A percentile compares a stretch with the other conserved stretches of the same genome.
phyloP scores from a whole-genome alignment of 1,140 invertebrate genomes.

The Tetranychus cinnabarinus region DNA sequence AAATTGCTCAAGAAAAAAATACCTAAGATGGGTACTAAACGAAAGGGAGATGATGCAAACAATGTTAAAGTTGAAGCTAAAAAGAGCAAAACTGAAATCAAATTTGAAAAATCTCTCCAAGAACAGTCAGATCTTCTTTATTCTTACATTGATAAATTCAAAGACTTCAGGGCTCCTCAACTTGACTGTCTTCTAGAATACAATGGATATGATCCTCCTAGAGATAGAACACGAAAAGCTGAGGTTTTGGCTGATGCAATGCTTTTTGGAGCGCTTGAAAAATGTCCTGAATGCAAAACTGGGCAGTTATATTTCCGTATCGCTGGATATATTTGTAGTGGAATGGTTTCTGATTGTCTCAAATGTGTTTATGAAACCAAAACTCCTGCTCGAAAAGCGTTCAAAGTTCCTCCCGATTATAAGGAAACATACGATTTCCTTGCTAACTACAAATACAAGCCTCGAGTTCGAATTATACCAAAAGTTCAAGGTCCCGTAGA shows the following conservation, averaged over 20 bases:
- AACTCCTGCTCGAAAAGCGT: conserved; percentile 43
- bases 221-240: conserved; percentile 29
- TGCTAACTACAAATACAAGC: conserved; percentile 20
- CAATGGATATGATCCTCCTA: conserved; percentile 32
- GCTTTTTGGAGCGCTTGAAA: conserved; percentile 54
- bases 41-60: too few relatives aligned
- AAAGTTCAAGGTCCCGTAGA: not conserved
- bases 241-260: conserved; percentile 57
- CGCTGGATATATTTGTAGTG: conserved; percentile 52
- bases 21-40: conserved; percentile 1
- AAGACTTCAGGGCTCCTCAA: conserved; percentile 13
- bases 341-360: conserved; percentile 66
- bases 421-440: conserved; percentile 35
- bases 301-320: conserved; percentile 43
- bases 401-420: conserved; percentile 42
- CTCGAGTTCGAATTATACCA: not conserved
- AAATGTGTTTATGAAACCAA: conserved; percentile 50
- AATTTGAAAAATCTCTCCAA: conserved; percentile 48
- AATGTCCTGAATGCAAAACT: conserved; percentile 46
- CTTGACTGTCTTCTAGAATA: not conserved
- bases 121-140: conserved; percentile 35
- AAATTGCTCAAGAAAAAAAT: conserved; percentile 32
- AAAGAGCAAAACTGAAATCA: too few relatives aligned
- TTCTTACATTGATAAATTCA: conserved; percentile 15
- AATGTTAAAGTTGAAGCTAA: too few relatives aligned